phyloP scores from a whole-genome alignment of 2,113 vertebrate genomes.

The Sterna hirundo region DNA sequence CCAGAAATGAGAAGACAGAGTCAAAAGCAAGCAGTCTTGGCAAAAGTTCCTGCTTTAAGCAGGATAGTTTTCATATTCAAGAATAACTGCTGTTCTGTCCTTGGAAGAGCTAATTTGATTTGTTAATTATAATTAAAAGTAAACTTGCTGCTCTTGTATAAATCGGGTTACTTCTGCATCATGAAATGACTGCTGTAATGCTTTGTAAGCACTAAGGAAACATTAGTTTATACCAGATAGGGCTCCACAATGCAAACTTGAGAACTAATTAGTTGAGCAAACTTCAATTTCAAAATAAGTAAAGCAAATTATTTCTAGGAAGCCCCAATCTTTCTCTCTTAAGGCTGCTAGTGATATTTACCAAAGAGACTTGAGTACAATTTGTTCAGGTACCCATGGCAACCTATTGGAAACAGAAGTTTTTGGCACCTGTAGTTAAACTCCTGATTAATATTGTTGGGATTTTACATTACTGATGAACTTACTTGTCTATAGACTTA shows the following conservation, averaged over 20 bases:
- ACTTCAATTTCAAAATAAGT: background rate
- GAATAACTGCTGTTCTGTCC: background rate
- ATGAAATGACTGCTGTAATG: background rate
- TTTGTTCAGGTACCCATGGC: background rate
- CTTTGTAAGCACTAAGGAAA: background rate
- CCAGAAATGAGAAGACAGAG: background rate
- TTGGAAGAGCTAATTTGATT: background rate
- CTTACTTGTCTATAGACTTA: background rate
- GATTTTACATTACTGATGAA: background rate
- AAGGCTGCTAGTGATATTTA: background rate
- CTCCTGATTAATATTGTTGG: background rate
- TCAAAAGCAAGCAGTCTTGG: background rate
- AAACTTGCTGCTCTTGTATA: background rate
- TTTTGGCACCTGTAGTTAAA: background rate
- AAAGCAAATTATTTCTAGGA: background rate
- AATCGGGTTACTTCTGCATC: background rate
- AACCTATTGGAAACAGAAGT: background rate
- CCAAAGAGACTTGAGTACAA: background rate
- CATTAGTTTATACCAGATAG: background rate
- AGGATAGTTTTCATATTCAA: background rate
- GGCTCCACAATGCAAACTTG: background rate
- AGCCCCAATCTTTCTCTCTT: background rate
- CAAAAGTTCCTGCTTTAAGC: background rate
- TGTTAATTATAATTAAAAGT: background rate
- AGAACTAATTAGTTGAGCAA: background rate